Evolutionary conservation across 1,140 invertebrate genomes (phyloP), one percentile per base, ranked within the genome.

Genomic region (Drosophila azteca): DNA sequence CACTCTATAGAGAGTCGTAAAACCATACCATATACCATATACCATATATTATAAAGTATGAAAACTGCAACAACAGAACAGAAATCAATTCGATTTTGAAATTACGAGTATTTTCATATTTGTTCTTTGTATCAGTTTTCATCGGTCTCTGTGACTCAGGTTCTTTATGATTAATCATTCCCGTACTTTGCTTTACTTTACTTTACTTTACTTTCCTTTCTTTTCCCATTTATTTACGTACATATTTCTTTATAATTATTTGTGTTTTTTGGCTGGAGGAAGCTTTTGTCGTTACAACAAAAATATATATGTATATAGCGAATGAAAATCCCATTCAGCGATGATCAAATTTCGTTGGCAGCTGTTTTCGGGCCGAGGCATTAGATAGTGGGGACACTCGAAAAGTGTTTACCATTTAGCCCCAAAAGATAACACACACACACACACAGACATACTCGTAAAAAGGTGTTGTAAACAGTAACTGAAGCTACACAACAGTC

Each of bases 401-500:
- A 78, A 69, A 76, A 72, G 58, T 84, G 71, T 77, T 80, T 85
- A 65, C 80, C 77, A 66, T 60, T 82, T 70, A 64, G 64, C 52
- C 31, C 31, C 53, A 52, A 72, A 73, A 85, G 82, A 84, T 77
- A 84, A 84, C 61, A 79, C 43, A 55, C 46, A 41, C 58, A 43
- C 35, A 49, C 7, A 41, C 46, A 20, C 9, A 50, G 31, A 26
- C 70, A 74, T 67, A n/a, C n/a, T n/a, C n/a, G n/a, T n/a, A n/a
- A 74, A 66, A 75, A 77, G 64, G 71, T 66, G 54, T 72, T 66
- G 68, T 61, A 78, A 78, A 72, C 61, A 70, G 61, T 63, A 79
- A 57, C 80, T 72, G 60, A 80, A 50, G 71, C n/a, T n/a, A 15
- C 52, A 58, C 60, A 60, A 55, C 71, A 69, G 82, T 76, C 82